Evolutionary conservation across 2,797 vertebrate species (phyloP), one percentile per base, ranked within the genome.

Genomic region (Fistularia commersonii): DNA sequence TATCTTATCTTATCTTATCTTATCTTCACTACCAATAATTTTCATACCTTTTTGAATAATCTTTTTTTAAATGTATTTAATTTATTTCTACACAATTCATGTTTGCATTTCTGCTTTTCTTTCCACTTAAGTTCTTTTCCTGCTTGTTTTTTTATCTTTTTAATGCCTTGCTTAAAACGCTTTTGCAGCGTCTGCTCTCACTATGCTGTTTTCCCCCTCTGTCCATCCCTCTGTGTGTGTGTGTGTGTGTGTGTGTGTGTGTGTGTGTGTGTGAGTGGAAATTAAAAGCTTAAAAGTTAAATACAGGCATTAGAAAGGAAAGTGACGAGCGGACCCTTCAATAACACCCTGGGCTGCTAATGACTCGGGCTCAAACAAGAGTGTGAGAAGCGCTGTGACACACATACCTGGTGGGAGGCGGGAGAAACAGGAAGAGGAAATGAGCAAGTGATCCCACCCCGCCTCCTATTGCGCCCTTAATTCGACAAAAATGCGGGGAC

Each of bases 251-350:
- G 84, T 83, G 86, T 85, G 76, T 54, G 62, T 52, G 72, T 51
- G 71, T 79, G 80, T 85, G 89, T 84, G 84, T 83, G 86, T 85
- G 76, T 54, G 62, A 23, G 69, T 88, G 83, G 76, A 88, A 89
- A 90, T 89, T 81, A 92, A 91, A 91, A 89, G 91, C 89, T 93
- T 84, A 93, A 89, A 88, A 89, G 85, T 89, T 89, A 92, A 92
- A 85, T 88, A 83, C 85, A 86, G 87, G 91, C 93, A 91, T 92
- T 94, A 93, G 91, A 87, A 87, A 80, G 81, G 90, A 91, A 94
- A 95, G 94, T 93, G 91, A 95, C 91, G 64, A 58, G 89, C 92
- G 89, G 86, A 87, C 54, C 68, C 72, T 89, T 93, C 89, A 93
- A 90, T 93, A 83, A 91, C 89, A 84, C 87, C 87, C 81, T 88